Conservation (phyloP, 2,113 vertebrate species). For the Charina bottae region DNA sequence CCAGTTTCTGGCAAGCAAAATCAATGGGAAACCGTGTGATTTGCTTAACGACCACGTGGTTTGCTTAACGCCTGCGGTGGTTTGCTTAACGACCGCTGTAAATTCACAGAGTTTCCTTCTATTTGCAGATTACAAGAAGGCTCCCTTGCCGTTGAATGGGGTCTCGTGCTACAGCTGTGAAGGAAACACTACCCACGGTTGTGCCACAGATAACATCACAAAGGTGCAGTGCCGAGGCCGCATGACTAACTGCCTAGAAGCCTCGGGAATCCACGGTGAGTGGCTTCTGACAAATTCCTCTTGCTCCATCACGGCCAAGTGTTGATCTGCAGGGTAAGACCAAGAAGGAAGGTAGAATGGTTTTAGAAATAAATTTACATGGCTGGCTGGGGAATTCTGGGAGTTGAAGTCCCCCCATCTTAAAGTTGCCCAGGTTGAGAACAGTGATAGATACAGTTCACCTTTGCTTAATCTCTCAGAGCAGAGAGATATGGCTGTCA, state of each 20-base stretch:
- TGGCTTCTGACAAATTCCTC: too few species aligned
- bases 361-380: not conserved
- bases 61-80: too few species aligned
- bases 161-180: not conserved
- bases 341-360: not conserved
- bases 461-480: too few species aligned
- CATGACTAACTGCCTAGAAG: conserved; percentile 32
- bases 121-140: conserved; percentile 5
- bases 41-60: too few species aligned
- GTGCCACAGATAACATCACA: not conserved
- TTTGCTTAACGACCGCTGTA: too few species aligned
- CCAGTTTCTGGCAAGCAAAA: too few species aligned
- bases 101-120: not conserved
- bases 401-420: too few species aligned
- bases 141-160: conserved; percentile 11
- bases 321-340: not conserved
- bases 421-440: too few species aligned
- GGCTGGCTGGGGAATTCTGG: too few species aligned
- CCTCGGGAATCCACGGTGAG: conserved; percentile 24
- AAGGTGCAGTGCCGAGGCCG: conserved; percentile 12
- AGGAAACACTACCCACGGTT: conserved; percentile 14
- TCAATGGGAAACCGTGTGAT: too few species aligned
- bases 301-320: not conserved
- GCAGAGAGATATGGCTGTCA: too few species aligned
- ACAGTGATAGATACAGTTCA: too few species aligned